Percentiles rank a stretch among this genome's conserved stretches.
These are phyloP conservation scores for Tolmerus cingulatus DNA, from an alignment of 2,888 invertebrate species.

Conservation along the genomic window DNA sequence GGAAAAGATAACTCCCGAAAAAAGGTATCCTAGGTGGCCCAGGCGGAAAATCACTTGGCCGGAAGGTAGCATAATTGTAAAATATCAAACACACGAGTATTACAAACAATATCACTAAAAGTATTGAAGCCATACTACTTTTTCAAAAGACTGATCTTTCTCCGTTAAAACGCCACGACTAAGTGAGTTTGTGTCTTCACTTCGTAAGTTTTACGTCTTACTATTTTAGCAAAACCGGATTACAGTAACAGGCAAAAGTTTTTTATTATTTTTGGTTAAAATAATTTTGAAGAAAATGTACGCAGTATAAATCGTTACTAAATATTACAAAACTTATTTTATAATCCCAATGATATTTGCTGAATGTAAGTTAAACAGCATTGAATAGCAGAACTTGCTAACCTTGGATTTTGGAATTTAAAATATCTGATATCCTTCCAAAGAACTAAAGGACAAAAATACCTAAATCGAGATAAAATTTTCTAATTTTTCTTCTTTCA, in stretches of 20 bases:
- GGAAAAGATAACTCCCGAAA: constrained; percentile 70
- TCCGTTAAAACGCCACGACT: not conserved
- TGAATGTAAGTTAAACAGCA: too few species aligned
- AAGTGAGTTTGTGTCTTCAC: not conserved
- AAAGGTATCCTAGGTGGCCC: constrained; percentile 71
- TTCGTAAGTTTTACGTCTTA: not conserved
- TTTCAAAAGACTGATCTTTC: not conserved
- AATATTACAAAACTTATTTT: too few species aligned
- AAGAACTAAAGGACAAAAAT: too few species aligned
- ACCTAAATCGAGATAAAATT: not conserved
- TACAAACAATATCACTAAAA: constrained; percentile 58
- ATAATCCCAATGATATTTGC: too few species aligned
- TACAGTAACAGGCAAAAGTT: not conserved
- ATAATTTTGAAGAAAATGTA: not conserved
- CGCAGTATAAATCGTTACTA: too few species aligned
- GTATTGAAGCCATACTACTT: constrained; percentile 56
- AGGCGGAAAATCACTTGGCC: constrained; percentile 68
- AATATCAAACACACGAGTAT: constrained; percentile 53
- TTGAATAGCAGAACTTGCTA: too few species aligned
- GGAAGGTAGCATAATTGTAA: constrained; percentile 62
- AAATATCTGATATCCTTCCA: too few species aligned
- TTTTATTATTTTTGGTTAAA: not conserved
- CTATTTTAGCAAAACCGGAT: not conserved
- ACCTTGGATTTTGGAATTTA: too few species aligned
- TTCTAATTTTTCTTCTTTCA: not conserved